A percentile compares a stretch with the other conserved stretches of the same genome.
Conservation (phyloP, 2,888 invertebrate species). For the Achlya flavicornis region DNA sequence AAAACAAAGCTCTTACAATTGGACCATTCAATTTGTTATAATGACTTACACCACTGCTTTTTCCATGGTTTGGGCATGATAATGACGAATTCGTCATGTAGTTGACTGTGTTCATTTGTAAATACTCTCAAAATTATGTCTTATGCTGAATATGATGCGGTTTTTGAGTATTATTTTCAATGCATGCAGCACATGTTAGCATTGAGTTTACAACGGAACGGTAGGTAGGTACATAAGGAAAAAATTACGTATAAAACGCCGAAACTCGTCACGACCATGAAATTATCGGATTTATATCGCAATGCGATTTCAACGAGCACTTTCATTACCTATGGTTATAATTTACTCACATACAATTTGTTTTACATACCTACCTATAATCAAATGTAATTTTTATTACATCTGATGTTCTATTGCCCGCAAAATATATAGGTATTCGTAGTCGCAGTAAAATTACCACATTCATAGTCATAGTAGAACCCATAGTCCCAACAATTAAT, state of each 20-base stretch:
- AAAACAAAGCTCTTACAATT: constrained; percentile 6
- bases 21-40: background rate
- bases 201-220: background rate
- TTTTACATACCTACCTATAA: background rate
- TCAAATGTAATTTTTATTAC: background rate
- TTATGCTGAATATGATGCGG: too few relatives aligned
- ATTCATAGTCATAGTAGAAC: too few relatives aligned
- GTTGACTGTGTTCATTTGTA: too few relatives aligned
- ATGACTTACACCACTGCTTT: background rate
- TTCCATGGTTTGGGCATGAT: background rate
- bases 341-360: background rate
- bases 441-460: too few relatives aligned
- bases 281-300: background rate
- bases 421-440: too few relatives aligned
- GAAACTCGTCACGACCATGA: constrained; percentile 1
- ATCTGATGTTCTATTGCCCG: background rate
- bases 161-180: too few relatives aligned
- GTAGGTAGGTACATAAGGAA: background rate
- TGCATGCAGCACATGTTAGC: background rate
- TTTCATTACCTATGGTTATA: background rate
- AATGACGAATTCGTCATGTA: background rate
- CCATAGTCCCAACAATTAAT: too few relatives aligned
- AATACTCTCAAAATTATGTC: too few relatives aligned
- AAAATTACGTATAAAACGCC: background rate
- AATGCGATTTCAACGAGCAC: constrained; percentile 3